Evolutionary conservation across 2,797 vertebrate species (phyloP).

Genomic region (Macroramphosus scolopax): DNA sequence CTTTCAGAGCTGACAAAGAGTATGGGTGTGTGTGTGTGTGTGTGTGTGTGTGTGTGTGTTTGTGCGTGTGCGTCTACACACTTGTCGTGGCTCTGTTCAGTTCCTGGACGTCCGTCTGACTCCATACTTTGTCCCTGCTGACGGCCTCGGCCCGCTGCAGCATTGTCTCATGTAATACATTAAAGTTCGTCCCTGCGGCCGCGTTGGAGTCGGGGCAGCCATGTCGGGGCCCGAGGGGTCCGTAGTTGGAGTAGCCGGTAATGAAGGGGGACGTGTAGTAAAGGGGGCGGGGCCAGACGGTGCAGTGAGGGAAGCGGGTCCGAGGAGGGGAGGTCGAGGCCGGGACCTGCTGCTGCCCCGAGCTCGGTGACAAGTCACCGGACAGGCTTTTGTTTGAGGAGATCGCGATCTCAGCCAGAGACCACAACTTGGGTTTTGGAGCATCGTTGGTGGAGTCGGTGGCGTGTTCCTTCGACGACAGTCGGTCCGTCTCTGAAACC

Average conservation of each 20-base stretch:
- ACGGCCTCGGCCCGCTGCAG: constrained; percentile 83
- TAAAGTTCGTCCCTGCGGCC: constrained; percentile 80
- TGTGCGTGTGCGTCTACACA: constrained; percentile 73
- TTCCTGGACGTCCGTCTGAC: constrained; percentile 83
- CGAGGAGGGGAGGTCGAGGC: constrained; percentile 79
- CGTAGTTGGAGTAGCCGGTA: constrained; percentile 98
- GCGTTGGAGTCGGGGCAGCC: constrained; percentile 66
- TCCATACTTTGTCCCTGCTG: constrained; percentile 81
- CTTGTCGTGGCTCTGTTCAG: constrained; percentile 86
- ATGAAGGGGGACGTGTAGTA: constrained; percentile 98
- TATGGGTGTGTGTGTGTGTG: background rate
- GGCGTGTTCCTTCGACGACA: constrained; percentile 39
- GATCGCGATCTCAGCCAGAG: constrained; percentile 94
- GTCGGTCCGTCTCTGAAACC: constrained; percentile 48
- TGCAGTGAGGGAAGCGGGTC: constrained; percentile 88
- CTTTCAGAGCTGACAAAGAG: too few relatives aligned
- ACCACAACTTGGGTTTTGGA: constrained; percentile 96
- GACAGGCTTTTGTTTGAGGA: constrained; percentile 86
- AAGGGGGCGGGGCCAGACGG: constrained; percentile 90
- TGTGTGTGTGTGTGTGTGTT: background rate
- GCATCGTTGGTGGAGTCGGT: constrained; percentile 77
- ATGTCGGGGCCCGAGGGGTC: constrained; percentile 83
- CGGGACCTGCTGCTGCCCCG: constrained; percentile 74
- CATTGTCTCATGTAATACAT: constrained; percentile 88
- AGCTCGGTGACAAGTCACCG: constrained; percentile 71